phyloP scores from a whole-genome alignment of 2,888 invertebrate species.

The Drosophila greeni region DNA sequence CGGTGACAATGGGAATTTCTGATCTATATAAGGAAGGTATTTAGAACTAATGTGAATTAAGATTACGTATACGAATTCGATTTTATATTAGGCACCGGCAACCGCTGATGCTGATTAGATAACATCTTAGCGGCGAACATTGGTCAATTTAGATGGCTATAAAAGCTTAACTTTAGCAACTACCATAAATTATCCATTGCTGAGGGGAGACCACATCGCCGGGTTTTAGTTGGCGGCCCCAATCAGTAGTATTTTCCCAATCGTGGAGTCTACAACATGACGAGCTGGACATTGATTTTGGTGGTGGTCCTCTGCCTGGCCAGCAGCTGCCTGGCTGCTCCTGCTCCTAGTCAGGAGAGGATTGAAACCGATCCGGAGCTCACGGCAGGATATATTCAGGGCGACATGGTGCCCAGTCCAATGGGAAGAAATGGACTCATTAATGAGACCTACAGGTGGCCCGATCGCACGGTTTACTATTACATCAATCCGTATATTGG shows the following conservation, averaged over 20 bases:
- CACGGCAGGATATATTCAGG: constrained; percentile 85
- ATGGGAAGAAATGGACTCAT: constrained; percentile 81
- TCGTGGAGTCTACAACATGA: constrained; percentile 21
- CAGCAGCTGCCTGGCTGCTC: constrained; percentile 31
- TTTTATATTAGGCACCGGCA: background rate
- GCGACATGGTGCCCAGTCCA: constrained; percentile 84
- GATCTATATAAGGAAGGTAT: background rate
- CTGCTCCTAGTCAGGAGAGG: constrained; percentile 18
- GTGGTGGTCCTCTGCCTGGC: constrained; percentile 13
- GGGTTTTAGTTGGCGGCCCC: background rate
- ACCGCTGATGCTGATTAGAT: constrained; percentile 42
- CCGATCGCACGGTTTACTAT: constrained; percentile 84
- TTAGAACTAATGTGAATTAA: background rate
- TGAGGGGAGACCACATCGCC: constrained; percentile 1
- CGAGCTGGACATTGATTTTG: constrained; percentile 1
- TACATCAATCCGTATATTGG: constrained; percentile 63
- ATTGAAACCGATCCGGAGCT: constrained; percentile 84
- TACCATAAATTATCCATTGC: constrained; percentile 37
- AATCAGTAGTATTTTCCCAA: constrained; percentile 13
- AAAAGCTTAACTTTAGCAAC: constrained; percentile 11
- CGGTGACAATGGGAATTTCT: background rate
- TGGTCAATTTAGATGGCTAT: constrained; percentile 23
- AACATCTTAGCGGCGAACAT: constrained; percentile 24
- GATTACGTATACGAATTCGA: constrained; percentile 15
- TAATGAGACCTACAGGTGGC: constrained; percentile 82